phyloP scores from a whole-genome alignment of 2,888 invertebrate species.

The Agonopterix heracliana region DNA sequence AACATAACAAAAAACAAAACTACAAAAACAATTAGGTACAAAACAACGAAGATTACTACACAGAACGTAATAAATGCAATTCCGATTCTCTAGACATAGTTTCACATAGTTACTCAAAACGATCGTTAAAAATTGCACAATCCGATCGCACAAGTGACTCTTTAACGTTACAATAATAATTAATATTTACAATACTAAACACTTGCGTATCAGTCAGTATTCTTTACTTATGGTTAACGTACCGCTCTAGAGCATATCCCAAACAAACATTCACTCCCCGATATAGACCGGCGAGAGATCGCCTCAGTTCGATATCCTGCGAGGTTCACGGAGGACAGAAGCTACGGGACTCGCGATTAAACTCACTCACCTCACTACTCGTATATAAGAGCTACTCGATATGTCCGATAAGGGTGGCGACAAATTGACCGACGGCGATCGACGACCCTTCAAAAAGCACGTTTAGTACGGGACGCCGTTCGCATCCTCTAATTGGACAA shows the following conservation, averaged over 20 bases:
- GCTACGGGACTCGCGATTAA: slow-evolving; percentile 31
- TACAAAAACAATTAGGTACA: slow-evolving; percentile 18
- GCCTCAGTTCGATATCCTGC: neutral
- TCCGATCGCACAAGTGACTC: slow-evolving; percentile 53
- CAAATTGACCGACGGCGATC: too few relatives aligned
- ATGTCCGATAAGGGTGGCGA: slow-evolving; percentile 22
- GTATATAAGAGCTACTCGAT: slow-evolving; percentile 34
- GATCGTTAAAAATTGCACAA: slow-evolving; percentile 35
- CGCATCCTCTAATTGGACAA: neutral
- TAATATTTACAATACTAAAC: slow-evolving; percentile 71
- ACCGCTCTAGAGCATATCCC: too few relatives aligned
- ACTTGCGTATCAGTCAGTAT: slow-evolving; percentile 69
- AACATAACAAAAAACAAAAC: slow-evolving; percentile 18
- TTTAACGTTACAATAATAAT: slow-evolving; percentile 46
- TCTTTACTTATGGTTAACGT: slow-evolving; percentile 25
- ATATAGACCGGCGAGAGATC: too few relatives aligned
- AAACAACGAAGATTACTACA: slow-evolving; percentile 11
- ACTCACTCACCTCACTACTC: slow-evolving; percentile 29
- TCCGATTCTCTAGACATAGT: slow-evolving; percentile 40
- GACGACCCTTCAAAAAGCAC: too few relatives aligned
- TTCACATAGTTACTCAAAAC: slow-evolving; percentile 23
- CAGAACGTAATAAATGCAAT: slow-evolving; percentile 43
- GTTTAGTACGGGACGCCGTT: too few relatives aligned
- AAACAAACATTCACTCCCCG: too few relatives aligned
- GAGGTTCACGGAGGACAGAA: slow-evolving; percentile 25